Conservation (phyloP, 2,113 vertebrate genomes). For the Synchiropus splendidus region DNA sequence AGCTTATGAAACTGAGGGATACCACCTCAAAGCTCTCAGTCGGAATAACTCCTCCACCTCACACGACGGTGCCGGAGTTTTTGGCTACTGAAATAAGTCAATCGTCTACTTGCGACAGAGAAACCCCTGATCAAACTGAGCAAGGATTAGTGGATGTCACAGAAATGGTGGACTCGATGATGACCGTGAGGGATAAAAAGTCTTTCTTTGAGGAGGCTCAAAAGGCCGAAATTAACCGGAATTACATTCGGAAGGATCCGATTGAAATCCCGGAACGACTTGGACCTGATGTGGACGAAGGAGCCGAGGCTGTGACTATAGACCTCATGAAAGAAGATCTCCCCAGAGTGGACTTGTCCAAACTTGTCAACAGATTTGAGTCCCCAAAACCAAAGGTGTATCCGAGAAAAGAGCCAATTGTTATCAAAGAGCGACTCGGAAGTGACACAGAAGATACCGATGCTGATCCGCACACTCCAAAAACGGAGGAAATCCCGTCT, state of each 20-base stretch:
- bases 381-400: constrained; percentile 60
- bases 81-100: constrained; percentile 57
- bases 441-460: constrained; percentile 63
- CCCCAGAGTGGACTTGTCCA: constrained; percentile 62
- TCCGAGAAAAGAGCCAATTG: constrained; percentile 61
- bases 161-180: constrained; percentile 61
- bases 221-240: constrained; percentile 61
- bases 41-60: constrained; percentile 42
- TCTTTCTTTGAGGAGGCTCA: constrained; percentile 72
- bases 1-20: constrained; percentile 75
- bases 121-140: constrained; percentile 45
- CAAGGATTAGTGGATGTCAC: constrained; percentile 40
- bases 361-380: constrained; percentile 66
- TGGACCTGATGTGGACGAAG: constrained; percentile 60
- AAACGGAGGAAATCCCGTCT: constrained; percentile 56
- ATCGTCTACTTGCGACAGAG: constrained; percentile 63
- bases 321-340: constrained; percentile 59
- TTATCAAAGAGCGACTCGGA: constrained; percentile 60
- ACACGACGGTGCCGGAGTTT: constrained; percentile 37
- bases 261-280: constrained; percentile 63
- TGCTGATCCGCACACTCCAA: constrained; percentile 38
- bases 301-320: constrained; percentile 33
- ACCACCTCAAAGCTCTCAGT: constrained; percentile 71
- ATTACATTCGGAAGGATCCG: constrained; percentile 62
- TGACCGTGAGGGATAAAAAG: constrained; percentile 67